Conservation (phyloP, 2,113 vertebrate species). For the Lepus timidus region DNA sequence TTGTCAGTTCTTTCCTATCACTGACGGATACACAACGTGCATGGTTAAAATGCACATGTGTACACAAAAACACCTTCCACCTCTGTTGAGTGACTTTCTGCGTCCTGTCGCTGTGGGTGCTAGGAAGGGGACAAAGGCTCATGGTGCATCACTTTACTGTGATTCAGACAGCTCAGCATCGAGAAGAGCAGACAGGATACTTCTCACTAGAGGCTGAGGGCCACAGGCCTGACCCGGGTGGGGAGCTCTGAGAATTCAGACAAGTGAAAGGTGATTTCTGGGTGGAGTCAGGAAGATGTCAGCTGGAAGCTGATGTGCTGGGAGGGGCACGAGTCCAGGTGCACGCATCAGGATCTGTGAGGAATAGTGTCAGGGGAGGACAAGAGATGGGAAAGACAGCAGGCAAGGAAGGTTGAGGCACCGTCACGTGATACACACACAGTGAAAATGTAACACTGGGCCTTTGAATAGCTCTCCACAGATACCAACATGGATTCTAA, state of each 20-base stretch:
- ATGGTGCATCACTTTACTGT: neutral
- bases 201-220: neutral
- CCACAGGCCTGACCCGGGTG: no score
- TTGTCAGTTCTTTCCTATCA: neutral
- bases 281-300: neutral
- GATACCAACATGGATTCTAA: neutral
- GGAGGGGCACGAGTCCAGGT: neutral
- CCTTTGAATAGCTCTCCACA: neutral
- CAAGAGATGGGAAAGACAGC: neutral
- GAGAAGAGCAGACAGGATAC: neutral
- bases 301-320: neutral
- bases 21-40: neutral
- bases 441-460: no score
- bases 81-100: neutral
- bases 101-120: neutral
- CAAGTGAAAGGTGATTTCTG: neutral
- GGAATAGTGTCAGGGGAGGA: neutral
- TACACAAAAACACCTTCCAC: neutral
- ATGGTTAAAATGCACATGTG: neutral
- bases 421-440: neutral
- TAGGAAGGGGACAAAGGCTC: neutral
- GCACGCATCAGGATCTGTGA: neutral
- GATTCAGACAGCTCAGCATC: neutral
- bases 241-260: neutral
- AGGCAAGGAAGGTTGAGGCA: neutral